Evolutionary conservation across 64 coral and sea anemone genomes (phyloP).

Genomic region (Trachythela sp.): DNA sequence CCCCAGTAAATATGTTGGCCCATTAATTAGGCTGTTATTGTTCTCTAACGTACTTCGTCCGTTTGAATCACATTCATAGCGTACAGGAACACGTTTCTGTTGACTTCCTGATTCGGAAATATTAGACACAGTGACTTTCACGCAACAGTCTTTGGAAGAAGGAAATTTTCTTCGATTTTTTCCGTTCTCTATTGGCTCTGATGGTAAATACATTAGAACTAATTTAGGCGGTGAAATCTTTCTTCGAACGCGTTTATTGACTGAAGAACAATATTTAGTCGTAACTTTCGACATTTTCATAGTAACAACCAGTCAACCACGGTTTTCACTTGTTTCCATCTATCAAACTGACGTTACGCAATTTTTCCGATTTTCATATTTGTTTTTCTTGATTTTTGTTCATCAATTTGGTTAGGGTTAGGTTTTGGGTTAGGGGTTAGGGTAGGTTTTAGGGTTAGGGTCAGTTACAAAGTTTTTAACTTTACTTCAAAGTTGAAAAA

Average conservation of each 20-base stretch:
- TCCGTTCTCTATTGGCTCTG: slow-evolving; percentile 60
- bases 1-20: background rate
- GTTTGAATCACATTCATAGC: background rate
- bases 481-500: too few relatives aligned
- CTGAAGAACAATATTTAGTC: background rate
- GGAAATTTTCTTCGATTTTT: slow-evolving; percentile 86
- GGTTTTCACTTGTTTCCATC: too few relatives aligned
- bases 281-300: background rate
- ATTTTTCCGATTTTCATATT: too few relatives aligned
- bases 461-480: too few relatives aligned
- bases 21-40: background rate
- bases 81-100: background rate
- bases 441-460: too few relatives aligned
- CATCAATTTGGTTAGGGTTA: too few relatives aligned
- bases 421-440: too few relatives aligned
- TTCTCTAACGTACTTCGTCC: background rate
- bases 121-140: slow-evolving; percentile 47
- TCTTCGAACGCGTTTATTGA: too few relatives aligned
- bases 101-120: too few relatives aligned
- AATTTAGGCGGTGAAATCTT: background rate
- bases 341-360: too few relatives aligned
- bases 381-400: too few relatives aligned
- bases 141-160: slow-evolving; percentile 77
- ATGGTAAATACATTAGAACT: slow-evolving; percentile 41
- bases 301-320: too few relatives aligned